These are phyloP conservation scores for Dallia pectoralis DNA, from an alignment of 2,797 vertebrate genomes.

Conservation along the genomic window DNA sequence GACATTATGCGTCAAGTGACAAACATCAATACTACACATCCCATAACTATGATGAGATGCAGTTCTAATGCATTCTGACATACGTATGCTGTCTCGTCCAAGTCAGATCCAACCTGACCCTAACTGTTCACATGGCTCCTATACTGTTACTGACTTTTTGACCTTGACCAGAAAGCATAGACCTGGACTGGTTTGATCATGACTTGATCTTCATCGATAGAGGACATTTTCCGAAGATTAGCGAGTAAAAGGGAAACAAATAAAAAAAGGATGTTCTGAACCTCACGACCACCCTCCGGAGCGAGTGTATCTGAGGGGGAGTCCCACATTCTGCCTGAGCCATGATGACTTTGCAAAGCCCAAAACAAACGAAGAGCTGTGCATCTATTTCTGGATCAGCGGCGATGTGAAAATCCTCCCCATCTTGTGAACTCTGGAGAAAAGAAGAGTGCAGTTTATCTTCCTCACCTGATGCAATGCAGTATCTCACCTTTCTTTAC, in stretches of 20 bases:
- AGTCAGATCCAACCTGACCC: neutral
- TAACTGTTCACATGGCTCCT: conserved; percentile 10
- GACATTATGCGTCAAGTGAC: conserved; percentile 37
- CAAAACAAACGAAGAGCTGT: conserved; percentile 48
- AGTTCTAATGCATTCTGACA: conserved; percentile 23
- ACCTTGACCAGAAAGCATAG: conserved; percentile 25
- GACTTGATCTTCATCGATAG: conserved; percentile 38
- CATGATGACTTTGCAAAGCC: conserved; percentile 68
- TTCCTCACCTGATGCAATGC: conserved; percentile 59
- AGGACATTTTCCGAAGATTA: conserved; percentile 66
- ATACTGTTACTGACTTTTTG: conserved; percentile 30
- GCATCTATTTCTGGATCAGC: conserved; percentile 59
- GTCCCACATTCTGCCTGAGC: conserved; percentile 42
- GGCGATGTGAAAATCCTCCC: conserved; percentile 51
- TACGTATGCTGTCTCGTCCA: conserved; percentile 19
- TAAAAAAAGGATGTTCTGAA: conserved; percentile 26
- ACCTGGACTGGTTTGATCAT: neutral
- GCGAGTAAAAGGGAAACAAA: conserved; percentile 32
- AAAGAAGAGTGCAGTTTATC: conserved; percentile 46
- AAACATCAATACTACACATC: conserved; percentile 38
- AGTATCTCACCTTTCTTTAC: conserved; percentile 29
- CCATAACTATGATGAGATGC: conserved; percentile 23
- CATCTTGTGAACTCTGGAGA: conserved; percentile 48
- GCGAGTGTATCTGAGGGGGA: conserved; percentile 41
- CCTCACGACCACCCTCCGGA: conserved; percentile 17